Evolutionary conservation across 2,888 invertebrate species (phyloP), one percentile per base, ranked within the genome.

Genomic region (Amphipoea lucens): DNA sequence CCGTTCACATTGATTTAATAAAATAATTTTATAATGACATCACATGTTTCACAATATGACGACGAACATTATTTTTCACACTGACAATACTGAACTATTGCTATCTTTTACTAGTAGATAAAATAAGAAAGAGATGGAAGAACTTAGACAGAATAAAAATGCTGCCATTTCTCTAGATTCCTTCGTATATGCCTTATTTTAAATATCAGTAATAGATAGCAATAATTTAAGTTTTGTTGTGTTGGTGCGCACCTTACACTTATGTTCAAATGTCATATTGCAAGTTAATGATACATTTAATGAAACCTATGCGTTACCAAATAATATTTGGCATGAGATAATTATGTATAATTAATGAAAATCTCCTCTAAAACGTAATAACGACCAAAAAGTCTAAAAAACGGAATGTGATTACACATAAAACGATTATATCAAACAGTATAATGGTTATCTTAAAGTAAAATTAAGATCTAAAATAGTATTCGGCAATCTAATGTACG

Each of bases 321-420:
- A 82, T 73, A 87, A 84, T 76, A 79, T 87, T 87, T 88, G 76
- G 80, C 71, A 54, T 78, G 78, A 68, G 77, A 87, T 85, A n/a
- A n/a, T n/a, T n/a, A 85, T 83, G 81, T 86, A 76, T 87, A 86
- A 78, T 78, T 82, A 83, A 78, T 88, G 75, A 85, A 87, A 85
- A 80, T 82, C 36, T 23, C 74, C 72, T 87, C 81, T 88, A 90
- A 86, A 90, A 88, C 81, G 89, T 81, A 86, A 88, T 81, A 88
- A 89, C 74, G 85, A 90, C 89, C 89, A 87, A 91, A 88, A 89
- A 84, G 87, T 89, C 90, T 91, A 92, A 82, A 90, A 92, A 92
- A 92, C 93, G 94, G 94, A 94, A 94, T 94, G 94, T 94, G 88
- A 90, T 90, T 87, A 89, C 79, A 87, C 88, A 88, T 75, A 89